Evolutionary conservation across 1,140 invertebrate genomes (phyloP).

Genomic region (Drepana arcuata): DNA sequence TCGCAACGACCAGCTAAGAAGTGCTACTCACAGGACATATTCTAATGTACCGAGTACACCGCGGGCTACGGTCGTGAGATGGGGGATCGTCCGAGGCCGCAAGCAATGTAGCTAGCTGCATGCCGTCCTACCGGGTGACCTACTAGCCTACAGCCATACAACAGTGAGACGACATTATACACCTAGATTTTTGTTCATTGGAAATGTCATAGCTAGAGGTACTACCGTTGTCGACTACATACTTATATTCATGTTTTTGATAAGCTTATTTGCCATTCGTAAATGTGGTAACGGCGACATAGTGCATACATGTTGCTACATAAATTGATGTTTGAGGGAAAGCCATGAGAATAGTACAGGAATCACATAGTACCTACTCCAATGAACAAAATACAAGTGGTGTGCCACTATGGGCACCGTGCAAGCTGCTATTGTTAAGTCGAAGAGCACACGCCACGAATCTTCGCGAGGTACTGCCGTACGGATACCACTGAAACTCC

Average conservation of each 20-base stretch:
- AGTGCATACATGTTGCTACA: no score
- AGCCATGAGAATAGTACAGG: no score
- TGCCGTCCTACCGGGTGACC: slow-evolving; percentile 20
- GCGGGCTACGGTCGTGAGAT: slow-evolving; percentile 11
- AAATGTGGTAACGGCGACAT: no score
- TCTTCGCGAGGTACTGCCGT: slow-evolving; percentile 8
- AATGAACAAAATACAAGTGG: slow-evolving; percentile 17
- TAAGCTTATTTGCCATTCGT: no score
- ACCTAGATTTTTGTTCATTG: slow-evolving; percentile 17
- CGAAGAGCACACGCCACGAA: slow-evolving; percentile 42
- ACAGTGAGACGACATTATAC: slow-evolving; percentile 8
- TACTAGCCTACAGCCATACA: slow-evolving; percentile 7
- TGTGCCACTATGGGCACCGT: background rate
- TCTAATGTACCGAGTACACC: slow-evolving; percentile 16
- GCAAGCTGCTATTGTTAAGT: slow-evolving; percentile 33
- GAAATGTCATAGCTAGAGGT: no score
- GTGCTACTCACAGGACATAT: no score
- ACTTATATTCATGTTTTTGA: no score
- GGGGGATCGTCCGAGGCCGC: slow-evolving; percentile 13
- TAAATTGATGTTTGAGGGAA: no score
- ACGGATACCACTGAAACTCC: no score
- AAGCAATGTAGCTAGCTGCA: slow-evolving; percentile 31
- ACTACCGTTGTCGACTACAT: no score
- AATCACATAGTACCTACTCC: no score
- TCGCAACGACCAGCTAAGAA: no score